Base-by-base conservation (phyloP, 1,140 invertebrate genomes). In the Musca vetustissima region DNA sequence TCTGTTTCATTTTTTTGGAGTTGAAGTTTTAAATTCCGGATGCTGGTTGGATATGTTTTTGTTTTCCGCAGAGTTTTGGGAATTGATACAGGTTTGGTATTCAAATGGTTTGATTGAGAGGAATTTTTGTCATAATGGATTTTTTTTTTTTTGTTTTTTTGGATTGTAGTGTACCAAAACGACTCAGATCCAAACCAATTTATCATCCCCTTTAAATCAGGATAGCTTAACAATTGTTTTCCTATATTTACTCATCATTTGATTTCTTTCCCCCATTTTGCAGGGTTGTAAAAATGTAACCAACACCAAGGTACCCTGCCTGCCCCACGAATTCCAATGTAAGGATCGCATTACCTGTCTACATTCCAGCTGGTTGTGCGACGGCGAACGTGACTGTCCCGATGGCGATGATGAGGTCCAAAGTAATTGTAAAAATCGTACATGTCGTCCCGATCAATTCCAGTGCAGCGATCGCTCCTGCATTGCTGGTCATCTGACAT, bases 301-400 rank as follows among this genome's bases (percentile, higher is more conserved):
- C 48, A 81, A 84, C 71, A 70, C 77, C 13, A 74, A 85, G 19
- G 86, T 88, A 68, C 86, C 89, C 69, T 91, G 90, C 75, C 83
- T 86, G 71, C 83, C 83, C 6, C 86, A 84, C 24, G 93, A 97
- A 75, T 98, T 95, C 78, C 88, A 92, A 71, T 98, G 96, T 82
- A 89, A 87, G 9, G 93, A 95, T 82, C 86, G 87, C 43, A 85
- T 94, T 53, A 93, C 93, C 28, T 98, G 96, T 82, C 91, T 98
- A 36, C 91, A 94, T 75, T 88, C 88, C 66, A 89, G 86, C 19
- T 95, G 93, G 92, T 84, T 94, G 0, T 97, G 95, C 80, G 94
- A 97, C 76, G 93, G 93, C 0, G 90, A 93, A 73, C 86, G 85
- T 8, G 94, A 96, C 78, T 96, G 94, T 77, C 88, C 90, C 0